Base-by-base conservation (phyloP, 2,797 vertebrate genomes). In the Trichosurus vulpecula region DNA sequence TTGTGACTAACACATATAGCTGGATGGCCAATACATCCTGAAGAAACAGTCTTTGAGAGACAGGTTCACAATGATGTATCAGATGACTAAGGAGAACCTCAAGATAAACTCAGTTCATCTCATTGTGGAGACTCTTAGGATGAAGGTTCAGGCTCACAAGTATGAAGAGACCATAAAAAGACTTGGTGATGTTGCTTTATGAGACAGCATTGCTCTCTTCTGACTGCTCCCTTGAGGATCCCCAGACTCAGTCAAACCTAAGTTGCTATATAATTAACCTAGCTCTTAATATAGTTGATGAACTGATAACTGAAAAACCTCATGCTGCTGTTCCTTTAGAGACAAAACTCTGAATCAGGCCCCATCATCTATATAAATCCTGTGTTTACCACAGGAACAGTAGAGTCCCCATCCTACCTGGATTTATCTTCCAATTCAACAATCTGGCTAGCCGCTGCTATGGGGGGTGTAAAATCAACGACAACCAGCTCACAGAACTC, bases 221-320 rank as follows among this genome's bases (percentile, higher is more conserved):
- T 66, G 12, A 4, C 58, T 61, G 35, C 11, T 61, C 31, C 31
- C 3, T 35, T 31, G 13, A 57, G 56, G 29, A 61, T 35, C 11
- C 31, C 31, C 2, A 35, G 98, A 99, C 99, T 0, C 99, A 99
- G 97, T 99, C 99, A 91, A 99, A 99, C 98, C 98, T 99, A 95
- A 99, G 99, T 98, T 99, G 99, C 98, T 99, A 99, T 97, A 99
- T 99, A 99, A 99, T 99, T 98, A 99, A 99, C 94, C 98, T 99
- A 0, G 99, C 99, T 9, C 98, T 99, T 95, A 99, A 99, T 99
- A 99, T 99, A 41, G 99, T 99, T 22, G 99, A 99, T 16, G 99
- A 99, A 0, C 98, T 99, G 27, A 94, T 96, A 56, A 98, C 99
- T 96, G 99, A 99, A 94, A 96, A 99, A 11, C 97, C 98, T 30